Base-by-base conservation (phyloP, 2,888 invertebrate genomes). In the Cinara cedri region DNA sequence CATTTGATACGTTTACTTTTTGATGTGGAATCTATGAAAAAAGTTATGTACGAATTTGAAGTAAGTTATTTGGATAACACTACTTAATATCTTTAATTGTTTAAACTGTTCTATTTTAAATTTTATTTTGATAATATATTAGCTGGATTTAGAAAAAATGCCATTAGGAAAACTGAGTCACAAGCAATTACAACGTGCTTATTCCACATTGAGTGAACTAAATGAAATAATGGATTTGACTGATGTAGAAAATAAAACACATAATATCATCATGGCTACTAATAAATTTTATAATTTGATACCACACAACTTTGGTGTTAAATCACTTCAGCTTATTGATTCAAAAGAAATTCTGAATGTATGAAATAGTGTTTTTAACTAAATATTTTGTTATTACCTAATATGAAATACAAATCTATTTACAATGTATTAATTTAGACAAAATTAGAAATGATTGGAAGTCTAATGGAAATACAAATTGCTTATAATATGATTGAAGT, bases 81-180 rank as follows among this genome's bases (percentile, higher is more conserved):
- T 55, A 51, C 63, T 19, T 71, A 60, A 70, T 13, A 8, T 16
- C 44, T 66, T 24, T 21, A 8, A 21, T 65, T 46, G 21, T 1
- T 66, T 49, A 9, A 3, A 26, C 19, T 26, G 16, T 19, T 34
- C 3, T 34, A 6, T 49, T 26, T 19, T 34, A 10, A 19, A 46
- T 51, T 72, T 6, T 49, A 49, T 14, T 72, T 13, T 75, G 71
- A 13, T 81, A 74, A 71, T 72, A 75, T 83, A 84, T 66, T 83
- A 90, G 88, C 88, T 99, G 83, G 98, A 99, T 86, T 90, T 94
- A 83, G 96, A 97, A 82, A 98, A 98, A 87, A 98, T 99, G 98
- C 99, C 99, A 0, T 87, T 99, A 11, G 99, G 98, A 26, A 98
- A 98, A 87, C 86, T 99, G 14, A 97, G 97, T 1, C 92, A 93